phyloP scores from a whole-genome alignment of 2,888 invertebrate species.

The Hemistola chrysoprasaria region DNA sequence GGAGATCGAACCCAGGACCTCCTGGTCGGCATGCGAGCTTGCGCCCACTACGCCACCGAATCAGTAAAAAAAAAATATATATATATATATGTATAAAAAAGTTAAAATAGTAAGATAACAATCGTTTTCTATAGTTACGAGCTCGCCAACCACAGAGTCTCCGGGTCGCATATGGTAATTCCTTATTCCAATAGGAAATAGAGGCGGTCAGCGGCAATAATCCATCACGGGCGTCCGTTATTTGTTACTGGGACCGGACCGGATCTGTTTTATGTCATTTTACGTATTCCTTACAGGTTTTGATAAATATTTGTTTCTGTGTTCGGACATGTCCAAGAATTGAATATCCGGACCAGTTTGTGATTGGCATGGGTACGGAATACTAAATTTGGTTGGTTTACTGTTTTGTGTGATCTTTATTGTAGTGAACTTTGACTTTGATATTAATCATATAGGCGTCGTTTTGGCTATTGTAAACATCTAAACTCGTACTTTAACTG shows the following conservation, averaged over 20 bases:
- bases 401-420: slow-evolving; percentile 33
- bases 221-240: slow-evolving; percentile 69
- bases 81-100: too few relatives aligned
- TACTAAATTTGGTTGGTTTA: slow-evolving; percentile 37
- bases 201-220: slow-evolving; percentile 81
- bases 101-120: slow-evolving; percentile 19
- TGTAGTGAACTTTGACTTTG: slow-evolving; percentile 18
- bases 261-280: slow-evolving; percentile 76
- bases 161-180: slow-evolving; percentile 80
- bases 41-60: too few relatives aligned
- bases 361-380: slow-evolving; percentile 64
- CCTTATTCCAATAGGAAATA: slow-evolving; percentile 81
- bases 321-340: slow-evolving; percentile 76
- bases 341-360: slow-evolving; percentile 75
- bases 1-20: too few relatives aligned
- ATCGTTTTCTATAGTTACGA: slow-evolving; percentile 43
- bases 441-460: slow-evolving; percentile 1
- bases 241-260: slow-evolving; percentile 60
- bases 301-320: slow-evolving; percentile 80
- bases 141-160: slow-evolving; percentile 44
- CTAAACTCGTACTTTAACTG: too few relatives aligned
- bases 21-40: too few relatives aligned
- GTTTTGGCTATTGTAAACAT: neutral
- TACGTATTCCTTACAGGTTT: slow-evolving; percentile 80
- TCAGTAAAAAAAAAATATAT: too few relatives aligned